phyloP scores from a whole-genome alignment of 2,797 vertebrate genomes.

The Alca torda region DNA sequence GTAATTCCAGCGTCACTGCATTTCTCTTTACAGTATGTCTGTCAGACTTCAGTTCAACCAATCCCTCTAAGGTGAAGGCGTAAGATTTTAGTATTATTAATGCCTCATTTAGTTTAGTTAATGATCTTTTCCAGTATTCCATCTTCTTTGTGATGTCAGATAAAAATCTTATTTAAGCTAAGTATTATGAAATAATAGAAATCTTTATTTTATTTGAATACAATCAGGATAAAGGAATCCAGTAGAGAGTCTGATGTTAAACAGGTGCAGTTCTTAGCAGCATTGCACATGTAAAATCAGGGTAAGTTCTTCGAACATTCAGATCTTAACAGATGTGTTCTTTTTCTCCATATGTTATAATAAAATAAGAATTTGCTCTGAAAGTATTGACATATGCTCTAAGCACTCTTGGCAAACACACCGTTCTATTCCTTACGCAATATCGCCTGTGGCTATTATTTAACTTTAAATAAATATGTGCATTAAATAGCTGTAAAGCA shows the following conservation, averaged over 20 bases:
- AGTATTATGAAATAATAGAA: slow-evolving; percentile 11
- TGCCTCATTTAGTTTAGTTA: not conserved
- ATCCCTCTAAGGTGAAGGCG: not conserved
- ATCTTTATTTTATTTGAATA: not conserved
- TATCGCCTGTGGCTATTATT: not conserved
- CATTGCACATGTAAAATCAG: not conserved
- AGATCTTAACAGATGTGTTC: slow-evolving; percentile 11
- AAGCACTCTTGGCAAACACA: not conserved
- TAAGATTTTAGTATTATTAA: not conserved
- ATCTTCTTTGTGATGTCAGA: not conserved
- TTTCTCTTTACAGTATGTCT: not conserved
- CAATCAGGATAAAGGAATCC: not conserved
- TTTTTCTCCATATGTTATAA: not conserved
- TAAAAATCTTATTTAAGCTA: not conserved
- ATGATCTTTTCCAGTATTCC: not conserved
- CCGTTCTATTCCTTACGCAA: not conserved
- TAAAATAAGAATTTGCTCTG: not conserved
- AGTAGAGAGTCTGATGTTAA: not conserved
- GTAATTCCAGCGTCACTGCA: not conserved
- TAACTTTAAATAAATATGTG: not conserved
- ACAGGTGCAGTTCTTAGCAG: not conserved
- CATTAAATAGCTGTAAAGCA: not conserved
- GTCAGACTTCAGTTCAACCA: not conserved
- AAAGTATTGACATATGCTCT: not conserved
- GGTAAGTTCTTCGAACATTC: not conserved